A percentile compares a stretch with the other conserved stretches of the same genome.
Evolutionary conservation across 2,113 vertebrate genomes (phyloP).

Genomic region (Rhinoderma darwinii): DNA sequence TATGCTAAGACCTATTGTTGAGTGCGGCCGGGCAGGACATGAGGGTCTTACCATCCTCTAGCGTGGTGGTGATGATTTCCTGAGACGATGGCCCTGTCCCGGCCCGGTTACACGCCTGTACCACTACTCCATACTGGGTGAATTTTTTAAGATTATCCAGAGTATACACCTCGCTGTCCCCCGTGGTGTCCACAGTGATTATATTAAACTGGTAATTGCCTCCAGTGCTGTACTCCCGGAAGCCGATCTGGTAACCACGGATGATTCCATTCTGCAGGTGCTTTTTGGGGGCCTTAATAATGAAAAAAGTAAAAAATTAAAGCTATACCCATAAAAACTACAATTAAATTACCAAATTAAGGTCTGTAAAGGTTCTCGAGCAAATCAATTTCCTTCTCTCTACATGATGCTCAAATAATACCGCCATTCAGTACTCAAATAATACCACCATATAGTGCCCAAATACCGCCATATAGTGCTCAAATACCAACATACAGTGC

Average conservation of each 20-base stretch:
- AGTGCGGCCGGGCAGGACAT: background rate
- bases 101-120: slow-evolving; percentile 96
- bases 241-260: slow-evolving; percentile 96
- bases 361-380: too few relatives aligned
- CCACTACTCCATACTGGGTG: slow-evolving; percentile 97
- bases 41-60: slow-evolving; percentile 88
- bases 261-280: slow-evolving; percentile 96
- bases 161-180: slow-evolving; percentile 89
- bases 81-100: slow-evolving; percentile 97
- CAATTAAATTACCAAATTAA: too few relatives aligned
- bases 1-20: too few relatives aligned
- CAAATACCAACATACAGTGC: too few relatives aligned
- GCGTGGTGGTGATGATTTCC: slow-evolving; percentile 94
- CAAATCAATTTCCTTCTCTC: too few relatives aligned
- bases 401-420: background rate
- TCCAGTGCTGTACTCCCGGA: slow-evolving; percentile 92
- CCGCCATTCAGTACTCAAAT: background rate
- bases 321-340: background rate
- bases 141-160: slow-evolving; percentile 97
- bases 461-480: too few relatives aligned
- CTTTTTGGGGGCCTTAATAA: slow-evolving; percentile 87
- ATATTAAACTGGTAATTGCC: slow-evolving; percentile 97
- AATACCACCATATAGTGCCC: too few relatives aligned
- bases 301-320: slow-evolving; percentile 37
- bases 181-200: slow-evolving; percentile 93